Conservation (phyloP, 37 sponge, comb jelly and placozoan genomes). For the Agelas oroides region DNA sequence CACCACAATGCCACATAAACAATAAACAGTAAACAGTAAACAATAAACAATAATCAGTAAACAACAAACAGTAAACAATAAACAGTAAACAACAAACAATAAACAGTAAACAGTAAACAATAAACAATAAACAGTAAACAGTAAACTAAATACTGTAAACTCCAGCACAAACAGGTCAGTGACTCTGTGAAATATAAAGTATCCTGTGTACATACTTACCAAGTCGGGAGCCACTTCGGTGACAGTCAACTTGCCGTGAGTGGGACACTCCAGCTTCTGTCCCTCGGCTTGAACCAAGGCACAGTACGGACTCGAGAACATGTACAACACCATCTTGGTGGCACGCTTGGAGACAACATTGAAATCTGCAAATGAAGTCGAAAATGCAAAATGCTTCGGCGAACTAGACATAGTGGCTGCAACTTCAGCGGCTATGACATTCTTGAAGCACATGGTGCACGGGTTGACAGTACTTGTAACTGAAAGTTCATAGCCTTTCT, state of each 20-base stretch:
- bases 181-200: background rate
- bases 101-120: no score
- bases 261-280: conserved; percentile 43
- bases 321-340: conserved; percentile 25
- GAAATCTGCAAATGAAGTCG: background rate
- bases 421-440: background rate
- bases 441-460: conserved; percentile 48
- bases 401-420: background rate
- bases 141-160: no score
- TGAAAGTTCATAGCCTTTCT: conserved; percentile 26
- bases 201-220: conserved; percentile 38
- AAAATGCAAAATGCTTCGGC: background rate
- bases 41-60: no score
- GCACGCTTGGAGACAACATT: background rate
- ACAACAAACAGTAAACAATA: no score
- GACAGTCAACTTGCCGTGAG: conserved; percentile 52
- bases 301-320: conserved; percentile 55
- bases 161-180: no score
- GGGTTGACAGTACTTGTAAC: conserved; percentile 37
- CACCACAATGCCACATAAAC: no score
- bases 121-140: no score
- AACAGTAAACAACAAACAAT: background rate
- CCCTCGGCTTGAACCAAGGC: background rate
- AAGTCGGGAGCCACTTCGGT: conserved; percentile 80
- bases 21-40: no score